A percentile compares a stretch with the other conserved stretches of the same genome.
These are phyloP conservation scores for Berghia stephanieae DNA, from an alignment of 1,140 invertebrate species.

Conservation along the genomic window DNA sequence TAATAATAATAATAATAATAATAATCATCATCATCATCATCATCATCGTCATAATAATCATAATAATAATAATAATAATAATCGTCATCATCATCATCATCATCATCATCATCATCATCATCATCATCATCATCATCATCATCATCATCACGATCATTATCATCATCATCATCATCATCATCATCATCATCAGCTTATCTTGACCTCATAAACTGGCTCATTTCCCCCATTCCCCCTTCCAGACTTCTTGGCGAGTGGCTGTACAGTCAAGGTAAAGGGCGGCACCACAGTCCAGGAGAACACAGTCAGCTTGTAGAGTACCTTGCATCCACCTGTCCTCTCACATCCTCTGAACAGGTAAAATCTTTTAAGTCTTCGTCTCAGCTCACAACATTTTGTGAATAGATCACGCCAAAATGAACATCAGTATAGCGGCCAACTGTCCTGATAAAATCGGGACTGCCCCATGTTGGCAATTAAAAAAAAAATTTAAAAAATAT, in stretches of 20 bases:
- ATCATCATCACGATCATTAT: neutral
- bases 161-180: neutral
- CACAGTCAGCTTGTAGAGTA: conserved; percentile 84
- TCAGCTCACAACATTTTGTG: too few species aligned
- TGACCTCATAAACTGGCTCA: too few species aligned
- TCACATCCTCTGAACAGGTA: conserved; percentile 50
- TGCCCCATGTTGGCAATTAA: too few species aligned
- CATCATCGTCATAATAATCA: too few species aligned
- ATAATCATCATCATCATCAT: too few species aligned
- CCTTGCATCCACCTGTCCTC: conserved; percentile 68
- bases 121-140: neutral
- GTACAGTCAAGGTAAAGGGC: conserved; percentile 89
- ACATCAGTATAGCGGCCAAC: too few species aligned
- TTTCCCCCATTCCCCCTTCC: conserved; percentile 59
- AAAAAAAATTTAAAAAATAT: too few species aligned
- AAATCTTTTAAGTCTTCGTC: neutral
- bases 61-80: too few species aligned
- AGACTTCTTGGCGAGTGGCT: conserved; percentile 95
- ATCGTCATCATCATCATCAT: too few species aligned
- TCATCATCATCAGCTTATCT: neutral
- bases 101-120: neutral
- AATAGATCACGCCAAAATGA: too few species aligned
- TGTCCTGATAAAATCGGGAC: too few species aligned
- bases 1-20: neutral
- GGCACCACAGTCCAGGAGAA: conserved; percentile 86